Evolutionary conservation across 1,140 invertebrate species (phyloP).

Genomic region (Brachionus koreanus): DNA sequence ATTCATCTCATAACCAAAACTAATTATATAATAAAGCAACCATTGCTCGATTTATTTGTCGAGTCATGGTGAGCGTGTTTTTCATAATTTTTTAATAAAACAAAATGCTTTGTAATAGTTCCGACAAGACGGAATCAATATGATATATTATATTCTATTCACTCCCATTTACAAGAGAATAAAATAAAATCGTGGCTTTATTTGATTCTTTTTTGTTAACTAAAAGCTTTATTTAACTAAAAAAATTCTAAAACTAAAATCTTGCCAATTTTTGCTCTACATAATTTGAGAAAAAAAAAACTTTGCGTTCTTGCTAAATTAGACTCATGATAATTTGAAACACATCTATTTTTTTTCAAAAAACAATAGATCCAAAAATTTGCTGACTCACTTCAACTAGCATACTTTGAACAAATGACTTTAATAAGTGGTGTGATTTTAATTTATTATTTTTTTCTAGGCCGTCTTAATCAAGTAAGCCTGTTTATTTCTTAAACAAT

Average conservation of each 20-base stretch:
- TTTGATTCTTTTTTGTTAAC: neutral
- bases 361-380: neutral
- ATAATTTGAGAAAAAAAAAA: neutral
- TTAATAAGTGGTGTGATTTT: neutral
- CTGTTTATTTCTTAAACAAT: too few relatives aligned
- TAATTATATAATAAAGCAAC: neutral
- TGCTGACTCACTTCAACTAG: neutral
- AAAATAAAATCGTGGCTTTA: too few relatives aligned
- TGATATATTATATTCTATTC: neutral
- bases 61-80: neutral
- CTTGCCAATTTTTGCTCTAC: neutral
- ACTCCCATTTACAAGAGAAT: neutral
- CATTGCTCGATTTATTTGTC: conserved; percentile 1
- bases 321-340: neutral
- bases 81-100: neutral
- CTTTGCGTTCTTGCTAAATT: neutral
- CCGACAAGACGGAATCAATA: neutral
- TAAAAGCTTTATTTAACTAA: neutral
- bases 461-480: too few relatives aligned
- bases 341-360: neutral
- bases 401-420: neutral
- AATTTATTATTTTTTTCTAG: neutral
- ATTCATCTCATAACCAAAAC: neutral
- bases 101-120: neutral
- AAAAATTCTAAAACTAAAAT: neutral